Evolutionary conservation across 2,113 vertebrate species (phyloP), one percentile per base, ranked within the genome.

Genomic region (Brachyhypopomus gauderio): DNA sequence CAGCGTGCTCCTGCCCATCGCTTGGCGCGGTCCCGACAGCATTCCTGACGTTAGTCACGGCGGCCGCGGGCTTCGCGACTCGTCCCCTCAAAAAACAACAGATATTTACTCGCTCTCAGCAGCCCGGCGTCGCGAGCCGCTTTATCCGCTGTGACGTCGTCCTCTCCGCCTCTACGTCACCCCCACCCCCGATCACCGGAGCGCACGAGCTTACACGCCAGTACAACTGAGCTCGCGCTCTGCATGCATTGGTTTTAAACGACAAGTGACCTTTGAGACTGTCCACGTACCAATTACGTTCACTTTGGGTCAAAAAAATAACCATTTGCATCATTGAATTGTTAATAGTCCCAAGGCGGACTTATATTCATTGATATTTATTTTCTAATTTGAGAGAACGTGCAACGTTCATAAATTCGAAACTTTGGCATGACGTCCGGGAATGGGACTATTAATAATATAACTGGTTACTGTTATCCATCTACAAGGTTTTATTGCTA

Each of bases 1-100:
- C 82, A 85, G 87, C 82, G 73, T 76, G 72, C 23, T 67, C 72
- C 81, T 79, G 38, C 75, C 77, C 75, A 88, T 72, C 75, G 86
- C 92, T 93, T 90, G 93, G 92, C 92, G 83, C 88, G 92, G 92
- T 93, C 86, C 92, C 93, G 92, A 92, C 90, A 79, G 67, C 72
- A 86, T 82, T 79, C 58, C 23, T 72, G 82, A 70, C 25, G 67
- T 77, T 30, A 71, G 85, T 78, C 63, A 41, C 52, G 86, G 62
- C 75, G 88, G 90, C 12, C 3, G 14, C 45, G 45, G 12, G 45
- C 14, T 52, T 52, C 12, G 12, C 45, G 45, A 52, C 12, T 52
- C 14, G 12, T 52, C 45, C 45, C 45, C 45, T n/a, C 30, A 30
- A 30, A 52, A 52, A 12, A 52, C 45, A 3, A 14, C 8, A 52